Base-by-base conservation (phyloP, 2,888 invertebrate genomes). In the Folsomia candida region DNA sequence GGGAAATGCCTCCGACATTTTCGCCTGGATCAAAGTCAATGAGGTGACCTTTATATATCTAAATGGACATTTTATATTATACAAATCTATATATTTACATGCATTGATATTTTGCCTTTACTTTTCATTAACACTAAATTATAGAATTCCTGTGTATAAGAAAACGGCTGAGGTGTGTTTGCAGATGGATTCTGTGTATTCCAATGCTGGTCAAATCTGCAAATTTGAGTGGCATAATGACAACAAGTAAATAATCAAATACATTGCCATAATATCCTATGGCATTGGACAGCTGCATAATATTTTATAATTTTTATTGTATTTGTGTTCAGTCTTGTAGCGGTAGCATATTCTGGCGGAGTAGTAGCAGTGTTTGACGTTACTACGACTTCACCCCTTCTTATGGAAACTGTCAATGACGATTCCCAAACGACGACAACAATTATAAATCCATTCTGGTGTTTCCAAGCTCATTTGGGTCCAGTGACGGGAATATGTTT, bases 141-240 rank as follows among this genome's bases (percentile, higher is more conserved):
- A n/a, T 60, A 62, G 75, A 18, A 51, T 73, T 11, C 67, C 51
- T 4, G 66, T 78, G 24, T 78, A 78, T 67, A 70, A 51, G n/a
- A 78, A 77, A 61, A 25, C 28, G 14, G 78, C 79, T 11, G 79
- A 79, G 70, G 61, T 79, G 22, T 64, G 67, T 9, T 57, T 79
- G 6, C 47, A 25, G 22, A 26, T 74, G 4, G 68, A 73, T 28
- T 68, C 59, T 0, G 24, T 63, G 2, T 29, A 61, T 24, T 59
- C 22, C 26, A 69, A 59, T n/a, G 66, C 59, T 28, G 77, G 75
- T 14, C 75, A 78, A 22, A 75, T 76, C 24, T 67, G 64, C 6
- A 69, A 58, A n/a, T 77, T 79, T 68, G 75, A 78, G 24, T 79
- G 78, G 79, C 75, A 75, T 27, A 75, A 76, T 54, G 29, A 70